Percentiles rank a stretch among this genome's conserved stretches.
These are phyloP conservation scores for Protomyctophum bolini DNA, from an alignment of 2,113 vertebrate species.

Conservation along the genomic window DNA sequence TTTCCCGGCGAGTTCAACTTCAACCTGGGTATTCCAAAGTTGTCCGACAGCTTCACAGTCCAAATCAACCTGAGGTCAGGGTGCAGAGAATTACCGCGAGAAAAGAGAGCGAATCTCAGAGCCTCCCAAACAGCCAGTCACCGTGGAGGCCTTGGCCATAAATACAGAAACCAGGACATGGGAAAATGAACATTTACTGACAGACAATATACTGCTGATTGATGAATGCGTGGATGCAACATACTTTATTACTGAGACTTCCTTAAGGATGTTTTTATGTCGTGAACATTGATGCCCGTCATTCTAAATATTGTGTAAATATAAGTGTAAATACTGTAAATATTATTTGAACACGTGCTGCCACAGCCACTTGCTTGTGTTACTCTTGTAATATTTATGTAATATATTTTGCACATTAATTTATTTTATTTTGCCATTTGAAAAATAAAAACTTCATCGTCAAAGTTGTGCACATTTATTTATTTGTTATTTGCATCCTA, in stretches of 20 bases:
- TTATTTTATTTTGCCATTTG: constrained; percentile 24
- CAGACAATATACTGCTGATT: background rate
- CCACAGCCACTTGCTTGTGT: constrained; percentile 11
- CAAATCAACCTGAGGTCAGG: background rate
- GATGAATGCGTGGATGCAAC: background rate
- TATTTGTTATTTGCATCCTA: background rate
- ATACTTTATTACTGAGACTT: background rate
- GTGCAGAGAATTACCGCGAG: background rate
- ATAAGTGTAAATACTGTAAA: constrained; percentile 21
- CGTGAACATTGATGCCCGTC: constrained; percentile 5
- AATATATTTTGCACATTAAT: constrained; percentile 57
- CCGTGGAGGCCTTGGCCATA: constrained; percentile 32
- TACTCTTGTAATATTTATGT: background rate
- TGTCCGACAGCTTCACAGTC: background rate
- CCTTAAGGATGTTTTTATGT: constrained; percentile 5
- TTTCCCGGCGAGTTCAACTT: background rate
- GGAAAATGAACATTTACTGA: background rate
- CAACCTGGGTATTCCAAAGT: background rate
- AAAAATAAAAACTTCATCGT: constrained; percentile 40
- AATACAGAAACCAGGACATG: background rate
- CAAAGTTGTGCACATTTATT: background rate
- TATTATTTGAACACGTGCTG: constrained; percentile 32
- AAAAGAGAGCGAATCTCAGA: background rate
- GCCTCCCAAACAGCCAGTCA: background rate
- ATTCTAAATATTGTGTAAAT: background rate